Percentiles rank a stretch among this genome's conserved stretches.
These are phyloP conservation scores for Drosophila tani DNA, from an alignment of 1,140 invertebrate species.

Conservation along the genomic window DNA sequence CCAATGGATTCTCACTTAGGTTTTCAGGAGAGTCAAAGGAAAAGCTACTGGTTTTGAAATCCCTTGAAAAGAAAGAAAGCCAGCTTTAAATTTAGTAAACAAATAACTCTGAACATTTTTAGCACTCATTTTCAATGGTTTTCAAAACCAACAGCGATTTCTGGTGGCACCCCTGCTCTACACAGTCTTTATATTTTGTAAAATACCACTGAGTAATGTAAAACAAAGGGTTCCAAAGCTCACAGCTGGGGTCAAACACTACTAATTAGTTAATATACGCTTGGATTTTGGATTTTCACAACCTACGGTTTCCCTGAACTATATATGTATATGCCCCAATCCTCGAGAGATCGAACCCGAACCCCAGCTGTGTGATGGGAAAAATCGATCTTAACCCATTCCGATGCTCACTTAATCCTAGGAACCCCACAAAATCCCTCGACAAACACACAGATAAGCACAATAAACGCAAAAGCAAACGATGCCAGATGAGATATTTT, in stretches of 20 bases:
- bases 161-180: neutral
- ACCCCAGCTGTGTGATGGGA: constrained; percentile 21
- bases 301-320: constrained; percentile 39
- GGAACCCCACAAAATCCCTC: neutral
- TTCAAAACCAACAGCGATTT: neutral
- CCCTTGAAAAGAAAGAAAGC: neutral
- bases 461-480: constrained; percentile 41
- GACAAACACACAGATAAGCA: constrained; percentile 36
- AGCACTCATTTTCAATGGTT: neutral
- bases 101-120: no score
- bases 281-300: constrained; percentile 21
- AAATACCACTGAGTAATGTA: constrained; percentile 45
- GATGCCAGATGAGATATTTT: constrained; percentile 46
- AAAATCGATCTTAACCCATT: neutral
- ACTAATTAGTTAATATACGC: constrained; percentile 34
- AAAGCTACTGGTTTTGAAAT: neutral
- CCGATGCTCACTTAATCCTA: constrained; percentile 1
- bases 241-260: constrained; percentile 17
- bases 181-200: constrained; percentile 63
- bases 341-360: constrained; percentile 21
- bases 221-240: constrained; percentile 28
- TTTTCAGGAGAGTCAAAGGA: constrained; percentile 6
- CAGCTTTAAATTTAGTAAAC: neutral
- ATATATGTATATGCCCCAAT: constrained; percentile 15
- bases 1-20: constrained; percentile 11